Evolutionary conservation across 2,888 invertebrate genomes (phyloP).

Genomic region (Biston stratarius): DNA sequence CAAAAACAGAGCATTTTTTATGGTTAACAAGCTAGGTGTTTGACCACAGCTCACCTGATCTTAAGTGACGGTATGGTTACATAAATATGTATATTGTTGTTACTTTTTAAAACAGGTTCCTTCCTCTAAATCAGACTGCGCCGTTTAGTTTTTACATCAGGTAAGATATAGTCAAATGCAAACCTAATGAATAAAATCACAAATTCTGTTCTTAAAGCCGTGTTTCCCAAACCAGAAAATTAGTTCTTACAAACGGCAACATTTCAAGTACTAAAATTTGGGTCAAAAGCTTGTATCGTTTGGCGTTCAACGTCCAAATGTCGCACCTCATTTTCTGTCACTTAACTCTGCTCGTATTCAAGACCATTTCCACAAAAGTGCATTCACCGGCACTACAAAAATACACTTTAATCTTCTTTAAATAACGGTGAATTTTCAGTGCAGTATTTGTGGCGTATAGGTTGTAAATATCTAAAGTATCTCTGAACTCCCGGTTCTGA

Average conservation of each 20-base stretch:
- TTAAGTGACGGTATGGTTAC: too few relatives aligned
- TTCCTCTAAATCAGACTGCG: too few relatives aligned
- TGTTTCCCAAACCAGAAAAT: slow-evolving; percentile 31
- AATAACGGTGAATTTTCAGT: slow-evolving; percentile 40
- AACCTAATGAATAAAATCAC: not conserved
- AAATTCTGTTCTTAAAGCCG: not conserved
- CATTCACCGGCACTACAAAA: slow-evolving; percentile 43
- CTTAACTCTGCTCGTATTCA: slow-evolving; percentile 54
- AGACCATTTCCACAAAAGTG: slow-evolving; percentile 53
- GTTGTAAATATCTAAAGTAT: slow-evolving; percentile 44
- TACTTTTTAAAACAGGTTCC: too few relatives aligned
- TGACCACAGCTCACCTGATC: too few relatives aligned
- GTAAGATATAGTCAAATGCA: too few relatives aligned
- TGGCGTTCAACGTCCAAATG: slow-evolving; percentile 63
- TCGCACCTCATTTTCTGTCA: slow-evolving; percentile 78
- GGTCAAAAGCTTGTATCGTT: slow-evolving; percentile 75
- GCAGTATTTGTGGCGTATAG: slow-evolving; percentile 15
- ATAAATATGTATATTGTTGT: too few relatives aligned
- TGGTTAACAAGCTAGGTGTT: too few relatives aligned
- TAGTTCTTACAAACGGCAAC: slow-evolving; percentile 51
- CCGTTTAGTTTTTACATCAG: too few relatives aligned
- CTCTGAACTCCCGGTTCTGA: slow-evolving; percentile 68
- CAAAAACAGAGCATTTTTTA: too few relatives aligned
- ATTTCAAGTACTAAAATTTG: slow-evolving; percentile 64
- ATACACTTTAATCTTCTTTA: slow-evolving; percentile 40